Evolutionary conservation across 1,140 invertebrate species (phyloP).

Genomic region (Camponotus vicinus): DNA sequence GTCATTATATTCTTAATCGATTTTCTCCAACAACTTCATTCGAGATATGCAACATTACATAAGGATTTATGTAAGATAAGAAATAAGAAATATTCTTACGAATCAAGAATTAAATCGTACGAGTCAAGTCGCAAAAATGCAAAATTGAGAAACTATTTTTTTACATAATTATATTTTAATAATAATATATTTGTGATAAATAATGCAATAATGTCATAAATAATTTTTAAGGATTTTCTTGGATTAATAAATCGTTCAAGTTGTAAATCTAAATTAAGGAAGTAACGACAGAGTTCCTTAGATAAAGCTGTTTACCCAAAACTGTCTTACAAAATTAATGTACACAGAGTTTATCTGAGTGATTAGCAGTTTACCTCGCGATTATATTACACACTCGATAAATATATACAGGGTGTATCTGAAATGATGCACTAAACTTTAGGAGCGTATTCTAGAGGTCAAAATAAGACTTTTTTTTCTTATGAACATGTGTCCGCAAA

Average conservation of each 20-base stretch:
- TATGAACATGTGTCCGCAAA: too few species aligned
- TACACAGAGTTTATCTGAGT: neutral
- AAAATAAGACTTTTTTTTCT: too few species aligned
- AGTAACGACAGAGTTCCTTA: neutral
- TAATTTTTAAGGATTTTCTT: neutral
- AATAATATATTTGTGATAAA: neutral
- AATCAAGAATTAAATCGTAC: neutral
- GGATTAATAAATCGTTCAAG: neutral
- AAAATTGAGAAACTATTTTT: neutral
- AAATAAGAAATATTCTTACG: neutral
- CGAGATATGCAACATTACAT: neutral
- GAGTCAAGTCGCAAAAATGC: neutral
- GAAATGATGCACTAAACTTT: too few species aligned
- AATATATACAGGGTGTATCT: neutral
- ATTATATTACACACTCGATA: neutral
- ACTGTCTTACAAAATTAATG: constrained; percentile 7
- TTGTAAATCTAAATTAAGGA: neutral
- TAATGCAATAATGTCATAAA: neutral
- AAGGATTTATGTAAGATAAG: constrained; percentile 17
- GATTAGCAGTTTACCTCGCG: constrained; percentile 6
- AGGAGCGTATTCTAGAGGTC: too few species aligned
- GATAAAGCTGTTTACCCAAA: neutral
- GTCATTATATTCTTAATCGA: constrained; percentile 50
- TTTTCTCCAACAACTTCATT: constrained; percentile 33
- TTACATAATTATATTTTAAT: neutral